Evolutionary conservation across 2,888 invertebrate genomes (phyloP).

Genomic region (Brachyopa scutellaris): DNA sequence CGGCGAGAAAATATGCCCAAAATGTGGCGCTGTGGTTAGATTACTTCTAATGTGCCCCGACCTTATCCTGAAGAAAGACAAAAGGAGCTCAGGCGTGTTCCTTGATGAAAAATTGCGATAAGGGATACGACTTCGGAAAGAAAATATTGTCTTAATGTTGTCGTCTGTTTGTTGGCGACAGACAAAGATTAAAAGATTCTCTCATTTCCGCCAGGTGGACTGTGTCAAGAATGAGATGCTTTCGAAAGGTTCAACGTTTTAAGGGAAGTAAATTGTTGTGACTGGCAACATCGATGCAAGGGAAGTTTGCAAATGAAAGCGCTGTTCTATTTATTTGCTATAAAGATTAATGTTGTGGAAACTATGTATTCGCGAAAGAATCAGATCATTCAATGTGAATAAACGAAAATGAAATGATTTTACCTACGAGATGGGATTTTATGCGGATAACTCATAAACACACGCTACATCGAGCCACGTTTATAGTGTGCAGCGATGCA

Average conservation of each 20-base stretch:
- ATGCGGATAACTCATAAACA: too few relatives aligned
- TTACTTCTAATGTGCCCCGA: background rate
- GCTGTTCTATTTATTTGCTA: too few relatives aligned
- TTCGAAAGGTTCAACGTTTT: background rate
- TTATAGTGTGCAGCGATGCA: too few relatives aligned
- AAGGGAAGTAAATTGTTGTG: background rate
- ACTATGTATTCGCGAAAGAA: too few relatives aligned
- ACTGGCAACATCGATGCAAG: background rate
- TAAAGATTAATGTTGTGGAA: background rate
- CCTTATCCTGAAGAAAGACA: background rate
- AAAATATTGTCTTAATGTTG: constrained; percentile 11
- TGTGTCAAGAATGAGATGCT: constrained; percentile 2
- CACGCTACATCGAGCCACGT: too few relatives aligned
- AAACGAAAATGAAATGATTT: background rate
- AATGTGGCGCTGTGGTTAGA: constrained; percentile 6
- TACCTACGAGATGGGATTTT: background rate
- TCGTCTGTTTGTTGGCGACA: background rate
- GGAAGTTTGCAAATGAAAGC: background rate
- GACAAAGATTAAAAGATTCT: background rate
- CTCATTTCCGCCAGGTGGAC: constrained; percentile 12
- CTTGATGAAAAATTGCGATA: constrained; percentile 2
- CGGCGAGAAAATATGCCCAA: constrained; percentile 3
- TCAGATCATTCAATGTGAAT: too few relatives aligned
- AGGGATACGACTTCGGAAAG: background rate
- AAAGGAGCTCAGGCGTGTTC: background rate